These are phyloP conservation scores for Hippocampus barbouri DNA, from an alignment of 2,113 vertebrate species.

Conservation along the genomic window DNA sequence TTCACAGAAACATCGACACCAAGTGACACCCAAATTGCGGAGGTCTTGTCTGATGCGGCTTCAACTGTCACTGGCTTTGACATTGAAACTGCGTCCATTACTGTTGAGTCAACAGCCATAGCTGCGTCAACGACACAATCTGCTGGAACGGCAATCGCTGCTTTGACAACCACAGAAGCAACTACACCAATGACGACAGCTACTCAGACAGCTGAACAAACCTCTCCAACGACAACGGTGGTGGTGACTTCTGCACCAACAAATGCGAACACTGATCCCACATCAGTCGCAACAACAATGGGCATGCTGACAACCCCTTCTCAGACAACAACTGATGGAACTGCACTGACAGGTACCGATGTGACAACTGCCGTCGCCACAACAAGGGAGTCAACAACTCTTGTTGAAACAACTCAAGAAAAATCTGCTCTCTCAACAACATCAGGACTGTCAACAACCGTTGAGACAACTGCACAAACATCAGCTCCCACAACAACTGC, in stretches of 20 bases:
- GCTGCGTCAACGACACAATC: background rate
- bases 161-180: background rate
- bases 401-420: background rate
- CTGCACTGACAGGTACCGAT: too few species aligned
- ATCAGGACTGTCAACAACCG: background rate
- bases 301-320: too few species aligned
- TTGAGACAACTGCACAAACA: background rate
- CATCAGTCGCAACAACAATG: background rate
- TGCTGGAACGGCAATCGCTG: background rate
- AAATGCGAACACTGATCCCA: background rate
- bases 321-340: background rate
- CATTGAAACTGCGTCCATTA: conserved; percentile 27
- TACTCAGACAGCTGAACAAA: background rate
- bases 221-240: background rate
- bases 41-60: conserved; percentile 22
- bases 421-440: too few species aligned
- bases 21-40: conserved; percentile 7
- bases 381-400: background rate
- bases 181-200: background rate
- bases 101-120: conserved; percentile 8
- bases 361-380: background rate
- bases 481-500: background rate
- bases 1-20: conserved; percentile 16
- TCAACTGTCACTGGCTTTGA: conserved; percentile 21
- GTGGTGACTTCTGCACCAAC: background rate